Percentiles rank a stretch among this genome's conserved stretches.
phyloP scores from a whole-genome alignment of 2,888 invertebrate genomes.

The Drosophila mimetica region DNA sequence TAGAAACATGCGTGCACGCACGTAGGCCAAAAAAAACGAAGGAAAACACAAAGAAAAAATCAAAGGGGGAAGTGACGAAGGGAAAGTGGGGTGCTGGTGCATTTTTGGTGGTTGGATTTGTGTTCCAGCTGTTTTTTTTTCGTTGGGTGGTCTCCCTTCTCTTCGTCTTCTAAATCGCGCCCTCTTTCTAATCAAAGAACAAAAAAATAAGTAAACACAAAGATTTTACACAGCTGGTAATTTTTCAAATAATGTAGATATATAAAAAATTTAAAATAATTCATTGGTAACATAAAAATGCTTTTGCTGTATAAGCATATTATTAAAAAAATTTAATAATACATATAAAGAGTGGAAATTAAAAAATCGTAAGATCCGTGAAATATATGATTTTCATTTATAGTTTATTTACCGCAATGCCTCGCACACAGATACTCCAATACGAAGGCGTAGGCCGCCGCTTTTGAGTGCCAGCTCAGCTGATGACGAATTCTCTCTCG shows the following conservation, averaged over 20 bases:
- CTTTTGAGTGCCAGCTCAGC: conserved; percentile 65
- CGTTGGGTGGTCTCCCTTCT: conserved; percentile 6
- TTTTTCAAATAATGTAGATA: neutral
- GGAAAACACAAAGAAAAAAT: neutral
- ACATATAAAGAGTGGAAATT: no score
- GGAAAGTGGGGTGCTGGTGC: conserved; percentile 15
- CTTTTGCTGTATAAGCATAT: no score
- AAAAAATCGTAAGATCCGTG: no score
- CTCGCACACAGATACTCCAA: conserved; percentile 2
- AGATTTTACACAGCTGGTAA: neutral
- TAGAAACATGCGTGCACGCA: conserved; percentile 56
- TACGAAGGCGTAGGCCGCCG: conserved; percentile 2
- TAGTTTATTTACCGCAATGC: conserved; percentile 3
- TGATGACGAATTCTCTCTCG: conserved; percentile 67
- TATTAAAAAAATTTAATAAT: no score
- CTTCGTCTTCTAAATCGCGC: neutral
- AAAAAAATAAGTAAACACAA: neutral
- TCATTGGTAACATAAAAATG: no score
- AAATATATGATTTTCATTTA: neutral
- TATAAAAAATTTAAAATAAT: neutral
- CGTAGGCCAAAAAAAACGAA: conserved; percentile 54
- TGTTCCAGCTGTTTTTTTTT: neutral
- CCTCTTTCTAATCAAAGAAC: neutral
- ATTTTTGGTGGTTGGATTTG: conserved; percentile 21
- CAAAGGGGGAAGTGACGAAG: neutral